phyloP scores from a whole-genome alignment of 2,888 invertebrate species.

The Clitarchus hookeri region DNA sequence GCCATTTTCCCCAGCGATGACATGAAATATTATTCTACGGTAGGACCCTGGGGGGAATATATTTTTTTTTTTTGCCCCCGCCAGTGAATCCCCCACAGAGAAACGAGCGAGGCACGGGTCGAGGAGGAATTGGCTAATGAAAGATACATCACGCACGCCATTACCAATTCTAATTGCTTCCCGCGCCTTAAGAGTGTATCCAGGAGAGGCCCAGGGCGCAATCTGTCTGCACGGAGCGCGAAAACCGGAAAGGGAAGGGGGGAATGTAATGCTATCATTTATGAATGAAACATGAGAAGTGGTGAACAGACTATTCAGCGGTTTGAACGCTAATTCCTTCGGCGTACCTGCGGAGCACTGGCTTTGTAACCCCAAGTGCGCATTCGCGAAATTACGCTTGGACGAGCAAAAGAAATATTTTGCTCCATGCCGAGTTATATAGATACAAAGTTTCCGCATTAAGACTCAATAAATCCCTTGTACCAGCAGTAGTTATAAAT shows the following conservation, averaged over 20 bases:
- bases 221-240: neutral
- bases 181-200: neutral
- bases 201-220: neutral
- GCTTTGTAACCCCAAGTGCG: no score
- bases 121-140: constrained; percentile 5
- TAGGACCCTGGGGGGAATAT: neutral
- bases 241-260: neutral
- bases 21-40: neutral
- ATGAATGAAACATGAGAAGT: neutral
- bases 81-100: neutral
- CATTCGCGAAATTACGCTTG: no score
- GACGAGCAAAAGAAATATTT: no score
- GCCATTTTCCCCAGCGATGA: neutral
- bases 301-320: neutral
- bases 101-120: neutral
- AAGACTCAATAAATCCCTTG: no score
- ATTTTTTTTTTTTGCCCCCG: no score
- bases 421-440: no score
- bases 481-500: no score
- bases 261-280: constrained; percentile 3
- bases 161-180: constrained; percentile 2
- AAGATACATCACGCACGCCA: neutral
- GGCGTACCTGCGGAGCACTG: neutral
- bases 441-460: no score
- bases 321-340: neutral